Conservation (phyloP, 1,140 invertebrate species). For the Drosophila rufa region DNA sequence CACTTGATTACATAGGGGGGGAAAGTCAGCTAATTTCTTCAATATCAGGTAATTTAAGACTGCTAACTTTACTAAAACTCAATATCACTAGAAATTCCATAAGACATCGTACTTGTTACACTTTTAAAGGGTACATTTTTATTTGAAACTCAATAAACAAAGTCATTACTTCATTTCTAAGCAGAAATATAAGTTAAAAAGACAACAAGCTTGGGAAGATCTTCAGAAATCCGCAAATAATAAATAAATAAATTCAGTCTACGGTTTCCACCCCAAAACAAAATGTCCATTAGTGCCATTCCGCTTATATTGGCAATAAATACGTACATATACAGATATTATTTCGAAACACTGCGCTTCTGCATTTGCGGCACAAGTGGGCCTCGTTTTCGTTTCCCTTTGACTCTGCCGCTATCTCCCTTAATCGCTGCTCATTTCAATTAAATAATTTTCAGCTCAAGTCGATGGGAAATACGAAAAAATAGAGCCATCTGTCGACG, state of each 20-base stretch:
- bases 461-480: background rate
- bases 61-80: background rate
- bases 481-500: conserved; percentile 33
- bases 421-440: conserved; percentile 41
- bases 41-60: background rate
- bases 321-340: background rate
- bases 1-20: background rate
- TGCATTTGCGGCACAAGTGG: conserved; percentile 4
- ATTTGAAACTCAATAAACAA: background rate
- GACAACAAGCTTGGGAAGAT: background rate
- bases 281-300: too few species aligned
- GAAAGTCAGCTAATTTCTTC: background rate
- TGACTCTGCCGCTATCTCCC: conserved; percentile 28
- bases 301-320: too few species aligned
- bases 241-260: background rate
- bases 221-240: background rate
- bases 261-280: background rate
- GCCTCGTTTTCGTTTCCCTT: conserved; percentile 7
- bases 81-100: background rate
- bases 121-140: background rate
- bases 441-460: conserved; percentile 39
- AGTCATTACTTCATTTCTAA: too few species aligned
- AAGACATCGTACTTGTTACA: background rate
- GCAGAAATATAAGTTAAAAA: background rate
- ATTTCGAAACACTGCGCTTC: background rate